phyloP scores from a whole-genome alignment of 2,113 vertebrate genomes.

The Lophochroa leadbeateri region DNA sequence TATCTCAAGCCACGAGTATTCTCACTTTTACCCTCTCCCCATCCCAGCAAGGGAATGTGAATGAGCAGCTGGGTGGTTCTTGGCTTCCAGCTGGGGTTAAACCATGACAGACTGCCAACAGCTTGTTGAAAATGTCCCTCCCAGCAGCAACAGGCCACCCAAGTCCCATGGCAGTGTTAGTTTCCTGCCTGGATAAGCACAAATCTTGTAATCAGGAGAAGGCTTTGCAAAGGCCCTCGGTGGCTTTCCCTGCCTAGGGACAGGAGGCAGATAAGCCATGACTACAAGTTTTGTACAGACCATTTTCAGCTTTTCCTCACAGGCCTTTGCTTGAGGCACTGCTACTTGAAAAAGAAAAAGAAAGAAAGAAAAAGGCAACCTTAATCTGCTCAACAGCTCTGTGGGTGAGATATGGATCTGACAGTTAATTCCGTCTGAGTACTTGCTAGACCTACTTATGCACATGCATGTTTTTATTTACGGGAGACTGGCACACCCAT shows the following conservation, averaged over 20 bases:
- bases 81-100: neutral
- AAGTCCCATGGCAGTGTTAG: neutral
- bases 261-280: neutral
- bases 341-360: neutral
- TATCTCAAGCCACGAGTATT: neutral
- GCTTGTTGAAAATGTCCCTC: neutral
- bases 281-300: neutral
- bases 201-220: neutral
- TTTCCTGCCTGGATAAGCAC: neutral
- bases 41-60: neutral
- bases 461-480: slow-evolving; percentile 43
- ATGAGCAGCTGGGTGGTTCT: neutral
- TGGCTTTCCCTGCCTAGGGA: neutral
- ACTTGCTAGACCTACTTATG: neutral
- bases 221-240: neutral
- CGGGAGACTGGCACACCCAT: slow-evolving; percentile 24
- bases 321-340: slow-evolving; percentile 23
- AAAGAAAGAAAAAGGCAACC: neutral
- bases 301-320: slow-evolving; percentile 24
- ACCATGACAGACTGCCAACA: neutral
- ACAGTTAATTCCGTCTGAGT: slow-evolving; percentile 33
- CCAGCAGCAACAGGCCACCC: neutral
- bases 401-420: slow-evolving; percentile 30
- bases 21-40: neutral
- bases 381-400: neutral